Conservation (phyloP, 1,140 invertebrate genomes). For the Eurosta solidaginis region DNA sequence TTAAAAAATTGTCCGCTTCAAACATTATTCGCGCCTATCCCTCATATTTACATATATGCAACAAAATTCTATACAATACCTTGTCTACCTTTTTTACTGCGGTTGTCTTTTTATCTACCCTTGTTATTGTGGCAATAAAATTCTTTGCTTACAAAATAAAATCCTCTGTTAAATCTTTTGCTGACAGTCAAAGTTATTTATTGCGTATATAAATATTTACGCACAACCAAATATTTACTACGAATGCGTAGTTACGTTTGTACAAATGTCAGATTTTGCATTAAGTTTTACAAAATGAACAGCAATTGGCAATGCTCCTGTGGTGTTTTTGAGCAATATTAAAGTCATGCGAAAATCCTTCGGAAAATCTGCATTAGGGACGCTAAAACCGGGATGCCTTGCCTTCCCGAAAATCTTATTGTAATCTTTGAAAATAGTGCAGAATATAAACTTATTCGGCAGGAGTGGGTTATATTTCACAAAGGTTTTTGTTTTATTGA, state of each 20-base stretch:
- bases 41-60: not conserved
- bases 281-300: not conserved
- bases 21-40: not conserved
- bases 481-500: no score
- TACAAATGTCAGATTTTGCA: not conserved
- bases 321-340: not conserved
- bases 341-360: not conserved
- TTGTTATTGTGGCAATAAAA: conserved; percentile 9
- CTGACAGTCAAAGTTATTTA: conserved; percentile 9
- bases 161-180: conserved; percentile 9
- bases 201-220: not conserved
- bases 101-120: not conserved
- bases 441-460: no score
- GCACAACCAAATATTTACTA: not conserved
- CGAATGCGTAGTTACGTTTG: not conserved
- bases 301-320: not conserved
- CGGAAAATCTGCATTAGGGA: no score
- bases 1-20: no score
- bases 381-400: no score
- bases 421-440: no score
- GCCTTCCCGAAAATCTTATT: no score
- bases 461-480: no score
- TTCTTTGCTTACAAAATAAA: conserved; percentile 19
- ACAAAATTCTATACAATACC: not conserved
- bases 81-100: not conserved